Base-by-base conservation (phyloP, 2,113 vertebrate species). In the Himantopus leucocephalus region DNA sequence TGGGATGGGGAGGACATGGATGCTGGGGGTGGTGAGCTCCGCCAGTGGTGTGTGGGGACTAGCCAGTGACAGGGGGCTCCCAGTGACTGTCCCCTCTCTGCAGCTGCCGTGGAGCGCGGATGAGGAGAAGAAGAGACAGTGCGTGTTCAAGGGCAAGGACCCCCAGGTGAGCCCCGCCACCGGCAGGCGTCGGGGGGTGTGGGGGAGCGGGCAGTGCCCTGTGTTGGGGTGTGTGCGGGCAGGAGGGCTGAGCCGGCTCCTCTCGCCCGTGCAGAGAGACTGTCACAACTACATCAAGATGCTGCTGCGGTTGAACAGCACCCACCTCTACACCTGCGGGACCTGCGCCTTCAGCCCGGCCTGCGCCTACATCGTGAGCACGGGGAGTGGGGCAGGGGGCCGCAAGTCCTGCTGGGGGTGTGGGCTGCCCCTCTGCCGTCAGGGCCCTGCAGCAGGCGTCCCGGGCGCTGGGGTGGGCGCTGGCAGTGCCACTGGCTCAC, bases 201-300 rank as follows among this genome's bases (percentile, higher is more conserved):
- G 4, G 30, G 22, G 21, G 37, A 47, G 70, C 3, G 2, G 58
- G 82, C 82, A 34, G 29, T 41, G 68, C 73, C 43, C 50, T 3
- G 3, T 35, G 52, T 5, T 1, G 3, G 41, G 43, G 29, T 16
- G 32, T 8, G 1, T 8, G 4, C 0, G 1, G 39, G 73, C 48
- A 15, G 55, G 20, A 11, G 4, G 22, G 37, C 37, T 94, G 75
- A 96, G 24, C 7, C 2, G 2, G 2, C 1, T 80, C 32, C 73
- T 86, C 59, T 77, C 12, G 2, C 58, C 37, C 23, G 50, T 26
- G n/a, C 97, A 99, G 99, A 99, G 98, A 3, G 99, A 99, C 95
- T 99, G 99, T 96, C 99, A 99, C 98, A 99, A 99, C 98, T 99
- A 99, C 97, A 97, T 99, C 98, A 99, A 99, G 98, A 99, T 99